Base-by-base conservation (phyloP, 2,113 vertebrate species). In the Ciconia stormi region DNA sequence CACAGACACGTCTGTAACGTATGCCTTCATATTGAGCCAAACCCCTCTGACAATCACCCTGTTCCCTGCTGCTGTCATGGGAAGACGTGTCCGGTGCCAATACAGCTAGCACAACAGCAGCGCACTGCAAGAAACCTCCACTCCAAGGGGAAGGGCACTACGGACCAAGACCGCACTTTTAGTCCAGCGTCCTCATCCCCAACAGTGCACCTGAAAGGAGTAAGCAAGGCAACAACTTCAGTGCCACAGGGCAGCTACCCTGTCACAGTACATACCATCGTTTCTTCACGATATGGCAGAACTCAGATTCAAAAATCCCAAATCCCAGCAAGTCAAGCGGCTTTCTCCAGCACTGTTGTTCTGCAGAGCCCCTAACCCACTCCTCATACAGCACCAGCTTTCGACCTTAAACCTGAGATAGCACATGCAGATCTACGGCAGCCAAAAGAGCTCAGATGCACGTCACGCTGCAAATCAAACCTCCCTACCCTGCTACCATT, bases 251-350 rank as follows among this genome's bases (percentile, higher is more conserved):
- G 18, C 26, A 81, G 65, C 32, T 74, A 5, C 4, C 36, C 38
- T 16, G 8, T 29, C 40, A 42, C 0, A 0, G 27, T 30, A 42
- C 8, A 0, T 4, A 13, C 4, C 1, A 14, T 7, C 0, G 0
- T 53, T 63, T 84, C 40, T 32, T 40, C 62, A 63, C 10, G 38
- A 12, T 3, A 11, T 2, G 42, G 22, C 80, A 94, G 20, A 49
- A 71, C 9, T 52, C 46, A 0, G 1, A 4, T 16, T 59, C 44
- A 67, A 89, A 71, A 78, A 44, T 17, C 34, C 25, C 27, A 52
- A 53, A 50, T 16, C n/a, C 19, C 47, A 93, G 65, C 18, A 53
- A 2, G 1, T 22, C 32, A 53, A 61, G 36, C 5, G 6, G 27
- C 38, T 20, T 74, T 32, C 50, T 81, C 58, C 63, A 78, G 30